Percentiles rank a stretch among this genome's conserved stretches.
phyloP scores from a whole-genome alignment of 2,113 vertebrate species.

The Aphelocoma coerulescens region DNA sequence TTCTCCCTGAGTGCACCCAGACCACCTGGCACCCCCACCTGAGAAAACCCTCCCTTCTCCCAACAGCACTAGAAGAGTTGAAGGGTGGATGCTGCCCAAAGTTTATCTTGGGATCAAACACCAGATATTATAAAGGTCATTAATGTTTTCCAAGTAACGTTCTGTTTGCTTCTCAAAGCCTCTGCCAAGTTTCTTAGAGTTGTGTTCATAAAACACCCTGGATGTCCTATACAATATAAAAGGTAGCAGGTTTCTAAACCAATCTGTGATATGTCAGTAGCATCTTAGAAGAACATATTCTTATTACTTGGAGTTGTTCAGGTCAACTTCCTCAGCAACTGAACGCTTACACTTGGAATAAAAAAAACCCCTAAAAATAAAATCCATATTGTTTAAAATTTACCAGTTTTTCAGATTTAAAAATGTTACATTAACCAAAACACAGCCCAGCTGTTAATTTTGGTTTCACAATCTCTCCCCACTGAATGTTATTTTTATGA shows the following conservation, averaged over 20 bases:
- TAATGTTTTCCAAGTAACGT: slow-evolving; percentile 30
- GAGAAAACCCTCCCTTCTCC: not conserved
- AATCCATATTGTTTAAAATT: not conserved
- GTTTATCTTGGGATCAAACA: slow-evolving; percentile 44
- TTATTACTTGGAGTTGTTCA: not conserved
- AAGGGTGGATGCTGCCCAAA: not conserved
- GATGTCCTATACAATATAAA: not conserved
- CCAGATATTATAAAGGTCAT: slow-evolving; percentile 49
- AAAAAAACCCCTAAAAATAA: not conserved
- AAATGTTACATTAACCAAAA: not conserved
- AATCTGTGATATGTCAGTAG: not conserved
- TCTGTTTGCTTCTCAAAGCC: slow-evolving; percentile 56
- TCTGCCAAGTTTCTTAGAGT: slow-evolving; percentile 33
- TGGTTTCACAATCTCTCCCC: not conserved
- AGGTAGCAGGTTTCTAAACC: not conserved
- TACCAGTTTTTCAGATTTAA: not conserved
- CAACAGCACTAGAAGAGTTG: not conserved
- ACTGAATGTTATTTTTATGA: not conserved
- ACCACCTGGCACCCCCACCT: not conserved
- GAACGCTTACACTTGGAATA: not conserved
- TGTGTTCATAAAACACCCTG: not conserved
- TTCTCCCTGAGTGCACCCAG: not conserved
- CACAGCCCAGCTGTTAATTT: not conserved
- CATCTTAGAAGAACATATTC: not conserved
- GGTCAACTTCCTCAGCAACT: not conserved